phyloP scores from a whole-genome alignment of 2,113 vertebrate species.

The Stomatorhinus ivindoensis region DNA sequence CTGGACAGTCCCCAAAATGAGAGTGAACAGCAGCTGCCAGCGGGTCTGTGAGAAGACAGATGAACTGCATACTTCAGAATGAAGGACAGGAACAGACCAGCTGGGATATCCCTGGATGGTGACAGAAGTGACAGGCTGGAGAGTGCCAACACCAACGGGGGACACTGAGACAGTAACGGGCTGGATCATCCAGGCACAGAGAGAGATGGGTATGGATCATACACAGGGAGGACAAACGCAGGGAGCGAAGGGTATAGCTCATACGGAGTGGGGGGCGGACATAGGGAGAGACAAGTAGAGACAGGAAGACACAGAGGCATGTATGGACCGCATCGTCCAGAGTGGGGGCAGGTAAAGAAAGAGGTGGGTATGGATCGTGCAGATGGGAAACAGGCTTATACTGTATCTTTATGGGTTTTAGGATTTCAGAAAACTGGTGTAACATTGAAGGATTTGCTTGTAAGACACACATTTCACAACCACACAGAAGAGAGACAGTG shows the following conservation, averaged over 20 bases:
- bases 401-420: not conserved
- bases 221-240: not conserved
- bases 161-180: not conserved
- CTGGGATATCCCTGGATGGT: not conserved
- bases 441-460: not conserved
- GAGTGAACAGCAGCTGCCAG: slow-evolving; percentile 75
- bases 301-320: too few relatives aligned
- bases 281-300: not conserved
- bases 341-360: not conserved
- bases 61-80: not conserved
- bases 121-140: not conserved
- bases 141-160: not conserved
- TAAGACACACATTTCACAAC: not conserved
- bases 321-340: not conserved
- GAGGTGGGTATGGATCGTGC: not conserved
- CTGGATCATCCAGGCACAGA: not conserved
- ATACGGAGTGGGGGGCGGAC: not conserved
- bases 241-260: not conserved
- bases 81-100: not conserved
- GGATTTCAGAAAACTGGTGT: not conserved
- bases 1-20: slow-evolving; percentile 78
- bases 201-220: not conserved
- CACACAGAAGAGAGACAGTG: not conserved
- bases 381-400: not conserved
- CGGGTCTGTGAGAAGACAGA: slow-evolving; percentile 56